Base-by-base conservation (phyloP, 1,140 invertebrate species). In the Macrobrachium nipponense region DNA sequence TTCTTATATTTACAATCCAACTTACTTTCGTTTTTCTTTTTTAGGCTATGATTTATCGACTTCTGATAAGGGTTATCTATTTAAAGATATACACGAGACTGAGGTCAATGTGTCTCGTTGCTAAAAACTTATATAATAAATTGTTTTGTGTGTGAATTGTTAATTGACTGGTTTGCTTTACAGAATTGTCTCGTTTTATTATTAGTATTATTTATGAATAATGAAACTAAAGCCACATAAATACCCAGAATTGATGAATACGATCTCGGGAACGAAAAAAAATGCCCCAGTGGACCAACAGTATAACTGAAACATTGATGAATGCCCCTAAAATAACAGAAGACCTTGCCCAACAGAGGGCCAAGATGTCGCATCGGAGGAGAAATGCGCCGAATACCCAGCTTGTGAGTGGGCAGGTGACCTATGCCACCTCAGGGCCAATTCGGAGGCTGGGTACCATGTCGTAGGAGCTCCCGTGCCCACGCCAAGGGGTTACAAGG, bases 371-470 rank as follows among this genome's bases (percentile, higher is more conserved):
- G 8, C 66, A 0, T 23, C 11, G 11, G 51, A 78, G 20, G 82
- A 77, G 43, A 59, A 77, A 20, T 85, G 82, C 18, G 59, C 12
- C 73, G 5, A 51, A 44, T 85, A 85, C 75, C 15, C 72, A n/a
- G 82, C 82, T 4, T 85, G 82, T 36, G 73, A 66, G 59, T 85
- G 70, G 72, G 20, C 75, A 58, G 44, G 3, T 15, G 36, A 36
- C 3, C 23, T 44, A 17, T 85, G 82, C 43, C 82, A 78, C 72
- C 76, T 85, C 72, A 66, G 20, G 51, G 58, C 27, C 59, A 85
- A 85, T 64, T 58, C 23, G 18, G 60, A 62, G 59, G 70, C 82
- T 36, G 82, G 82, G 18, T 85, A 85, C 60, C 6, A 0, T 51
- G 51, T 51, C 51, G 43, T 5, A 36, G 15, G 23, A 20, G 27